Base-by-base conservation (phyloP, 1,140 invertebrate genomes). In the Habropoda laboriosa region DNA sequence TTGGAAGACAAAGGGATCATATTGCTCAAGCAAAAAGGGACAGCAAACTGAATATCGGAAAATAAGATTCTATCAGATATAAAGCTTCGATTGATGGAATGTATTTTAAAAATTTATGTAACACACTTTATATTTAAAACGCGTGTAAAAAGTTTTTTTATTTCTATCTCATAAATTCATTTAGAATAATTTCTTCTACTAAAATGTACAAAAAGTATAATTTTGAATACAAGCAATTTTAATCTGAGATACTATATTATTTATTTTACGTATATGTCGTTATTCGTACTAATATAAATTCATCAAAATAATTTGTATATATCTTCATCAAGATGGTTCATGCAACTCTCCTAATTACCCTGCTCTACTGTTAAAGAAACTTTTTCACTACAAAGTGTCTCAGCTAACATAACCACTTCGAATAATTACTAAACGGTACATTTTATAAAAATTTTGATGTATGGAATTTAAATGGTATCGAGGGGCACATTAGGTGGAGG, bases 1-100 rank as follows among this genome's bases (percentile, higher is more conserved):
- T 94, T 5, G 94, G 95, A 32, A 93, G 95, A 85, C 89, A 92
- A 77, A 92, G 89, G 38, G 85, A 86, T 61, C 85, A 82, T 12
- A 40, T 60, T 13, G 49, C 66, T n/a, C 80, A 86, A 61, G 60
- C 85, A 32, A 86, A 77, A 72, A 78, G 83, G 12, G 57, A 63
- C n/a, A 24, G n/a, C 27, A 86, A 85, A 42, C 21, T 70, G 27
- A 70, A 55, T 40, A 64, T 78, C 4, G 55, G 24, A 74, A 68
- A 57, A 16, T 86, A 21, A 86, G 71, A 32, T 24, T 3, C 1
- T 4, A 27, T 42, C 7, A 21, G 24, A 47, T 35, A n/a, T 2
- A 67, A 6, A 24, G 35, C 10, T 47, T 32, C 47, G 3, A 47
- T 72, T 7, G 18, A 68, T 27, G 10, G 0, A 60, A 30, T 64